Base-by-base conservation (phyloP, 2,113 vertebrate genomes). In the Bos taurus region DNA sequence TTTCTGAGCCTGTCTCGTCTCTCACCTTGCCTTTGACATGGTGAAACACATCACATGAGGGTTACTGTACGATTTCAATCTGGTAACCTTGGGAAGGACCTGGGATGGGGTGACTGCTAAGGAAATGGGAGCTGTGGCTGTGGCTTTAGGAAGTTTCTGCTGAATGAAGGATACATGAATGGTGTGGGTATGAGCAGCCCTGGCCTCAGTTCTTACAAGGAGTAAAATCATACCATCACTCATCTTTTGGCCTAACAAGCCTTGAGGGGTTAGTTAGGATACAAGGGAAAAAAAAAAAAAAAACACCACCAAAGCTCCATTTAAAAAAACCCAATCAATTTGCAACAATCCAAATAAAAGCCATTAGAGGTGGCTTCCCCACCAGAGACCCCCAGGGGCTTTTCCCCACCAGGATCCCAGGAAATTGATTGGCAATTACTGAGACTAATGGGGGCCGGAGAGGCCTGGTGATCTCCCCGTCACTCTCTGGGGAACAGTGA, bases 371-470 rank as follows among this genome's bases (percentile, higher is more conserved):
- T 90, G 96, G 96, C 97, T 95, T 97, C 98, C 93, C 96, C 91
- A 97, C 96, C 64, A 96, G 98, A 98, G 98, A 97, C 98, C 98
- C 98, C 98, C 97, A 97, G 98, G 90, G 97, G 93, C 95, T 97
- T 96, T 98, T 98, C 98, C 98, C 98, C 98, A 97, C 97, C 90
- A 98, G 98, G 97, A 97, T 98, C 97, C 67, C 95, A 97, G 98
- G 96, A 98, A 98, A 99, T 98, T 99, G 99, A 99, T 98, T 98
- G 98, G 98, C 97, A 98, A 99, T 99, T 98, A 98, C 97, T 98
- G 99, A 99, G 98, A 98, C 98, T 99, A 99, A 99, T 99, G 98
- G 98, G 98, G 95, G 96, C 98, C 52, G 1, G 3, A 97, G 98
- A 98, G 98, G 98, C 98, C 98, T 94, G 97, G 98, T 93, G 97